phyloP scores from a whole-genome alignment of 2,113 vertebrate species.

The Paradoxurus hermaphroditus region DNA sequence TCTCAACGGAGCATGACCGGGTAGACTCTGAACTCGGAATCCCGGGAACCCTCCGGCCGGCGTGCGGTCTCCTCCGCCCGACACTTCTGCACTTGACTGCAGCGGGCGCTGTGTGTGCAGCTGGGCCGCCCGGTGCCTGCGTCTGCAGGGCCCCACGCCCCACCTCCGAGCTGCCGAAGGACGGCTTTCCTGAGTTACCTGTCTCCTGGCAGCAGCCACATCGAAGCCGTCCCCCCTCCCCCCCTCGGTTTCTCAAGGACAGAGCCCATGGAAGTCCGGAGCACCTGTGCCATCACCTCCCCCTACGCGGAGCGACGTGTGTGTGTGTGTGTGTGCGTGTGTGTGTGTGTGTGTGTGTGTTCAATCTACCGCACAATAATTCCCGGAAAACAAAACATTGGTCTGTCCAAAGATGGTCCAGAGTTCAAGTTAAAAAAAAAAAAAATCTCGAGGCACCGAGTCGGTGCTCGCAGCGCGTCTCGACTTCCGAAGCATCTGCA shows the following conservation, averaged over 20 bases:
- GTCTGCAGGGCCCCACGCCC: not conserved
- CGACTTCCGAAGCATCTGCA: not conserved
- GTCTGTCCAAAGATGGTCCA: not conserved
- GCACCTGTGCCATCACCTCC: not conserved
- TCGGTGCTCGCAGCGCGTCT: constrained; percentile 76
- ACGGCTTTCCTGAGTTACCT: not conserved
- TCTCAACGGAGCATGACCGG: not conserved
- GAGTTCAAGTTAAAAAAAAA: constrained; percentile 69
- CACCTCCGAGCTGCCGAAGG: not conserved
- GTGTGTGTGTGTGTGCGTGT: not conserved
- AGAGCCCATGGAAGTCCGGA: not conserved
- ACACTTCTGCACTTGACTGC: not conserved
- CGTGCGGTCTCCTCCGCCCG: not conserved
- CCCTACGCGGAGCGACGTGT: not conserved
- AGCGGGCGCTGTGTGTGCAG: not conserved
- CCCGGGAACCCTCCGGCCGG: not conserved
- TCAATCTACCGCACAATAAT: not conserved
- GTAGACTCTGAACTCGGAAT: not conserved
- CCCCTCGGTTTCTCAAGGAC: not conserved
- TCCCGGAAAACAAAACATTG: constrained; percentile 23
- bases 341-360: not conserved
- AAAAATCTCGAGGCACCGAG: constrained; percentile 85
- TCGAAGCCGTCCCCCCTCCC: not conserved
- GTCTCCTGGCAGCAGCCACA: not conserved
- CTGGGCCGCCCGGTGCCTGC: not conserved